Evolutionary conservation across 2,113 vertebrate species (phyloP).

Genomic region (Megaceryle torquata): DNA sequence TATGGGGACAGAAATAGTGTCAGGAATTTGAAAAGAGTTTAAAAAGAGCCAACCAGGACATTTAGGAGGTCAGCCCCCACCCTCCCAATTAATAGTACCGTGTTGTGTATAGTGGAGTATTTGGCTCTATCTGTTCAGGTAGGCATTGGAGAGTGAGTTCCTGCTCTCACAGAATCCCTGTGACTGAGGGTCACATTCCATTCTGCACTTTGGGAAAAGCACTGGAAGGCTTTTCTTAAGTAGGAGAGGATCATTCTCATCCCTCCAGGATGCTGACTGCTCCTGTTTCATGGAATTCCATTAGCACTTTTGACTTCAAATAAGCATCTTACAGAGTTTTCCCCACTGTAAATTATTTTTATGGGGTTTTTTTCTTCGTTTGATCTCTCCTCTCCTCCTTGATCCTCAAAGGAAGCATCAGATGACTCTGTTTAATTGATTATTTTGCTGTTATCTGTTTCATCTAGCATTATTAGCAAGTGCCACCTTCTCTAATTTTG

Average conservation of each 20-base stretch:
- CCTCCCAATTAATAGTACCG: not conserved
- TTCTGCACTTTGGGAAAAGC: not conserved
- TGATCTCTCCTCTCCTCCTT: constrained; percentile 9
- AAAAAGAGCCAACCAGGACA: not conserved
- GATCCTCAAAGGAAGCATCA: constrained; percentile 25
- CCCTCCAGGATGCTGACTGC: not conserved
- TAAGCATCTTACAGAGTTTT: not conserved
- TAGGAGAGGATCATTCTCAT: not conserved
- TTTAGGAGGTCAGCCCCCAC: not conserved
- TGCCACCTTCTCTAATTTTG: not conserved
- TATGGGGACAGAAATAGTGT: not conserved
- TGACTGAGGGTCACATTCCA: not conserved
- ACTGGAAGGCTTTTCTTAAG: not conserved
- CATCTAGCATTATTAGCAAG: constrained; percentile 11
- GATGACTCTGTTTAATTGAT: constrained; percentile 18
- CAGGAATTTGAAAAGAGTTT: not conserved
- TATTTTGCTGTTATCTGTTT: constrained; percentile 54
- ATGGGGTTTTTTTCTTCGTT: not conserved
- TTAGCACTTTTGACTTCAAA: constrained; percentile 4
- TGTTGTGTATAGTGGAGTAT: not conserved
- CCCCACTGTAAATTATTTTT: not conserved
- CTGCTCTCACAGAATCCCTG: not conserved
- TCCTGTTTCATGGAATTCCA: not conserved
- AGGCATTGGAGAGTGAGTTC: not conserved
- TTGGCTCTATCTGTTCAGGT: accelerated